Evolutionary conservation across 2,888 invertebrate genomes (phyloP).

Genomic region (Caenorhabditis virilis): DNA sequence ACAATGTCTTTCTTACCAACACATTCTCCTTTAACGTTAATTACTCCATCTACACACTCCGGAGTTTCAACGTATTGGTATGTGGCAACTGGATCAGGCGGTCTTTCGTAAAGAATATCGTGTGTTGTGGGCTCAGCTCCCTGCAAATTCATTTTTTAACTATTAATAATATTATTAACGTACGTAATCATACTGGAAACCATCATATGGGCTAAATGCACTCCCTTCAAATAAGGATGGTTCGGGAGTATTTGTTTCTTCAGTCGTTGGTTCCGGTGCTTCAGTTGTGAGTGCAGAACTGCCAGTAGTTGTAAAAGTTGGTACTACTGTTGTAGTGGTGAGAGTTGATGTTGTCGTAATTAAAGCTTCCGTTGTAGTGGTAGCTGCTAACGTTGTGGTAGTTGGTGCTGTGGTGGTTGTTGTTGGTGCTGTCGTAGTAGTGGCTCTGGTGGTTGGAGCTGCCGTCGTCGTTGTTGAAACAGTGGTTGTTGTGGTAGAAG

Average conservation of each 20-base stretch:
- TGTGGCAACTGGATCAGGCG: conserved; percentile 4
- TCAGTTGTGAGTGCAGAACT: too few relatives aligned
- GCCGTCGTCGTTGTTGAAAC: conserved; percentile 7
- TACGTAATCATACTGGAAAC: too few relatives aligned
- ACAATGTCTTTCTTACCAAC: conserved; percentile 6
- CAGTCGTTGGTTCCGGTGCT: background rate
- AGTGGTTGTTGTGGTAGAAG: conserved; percentile 14
- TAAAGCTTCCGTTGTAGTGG: conserved; percentile 1
- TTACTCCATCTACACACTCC: conserved; percentile 18
- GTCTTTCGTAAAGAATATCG: conserved; percentile 14
- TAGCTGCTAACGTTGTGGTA: too few relatives aligned
- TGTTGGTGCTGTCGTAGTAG: conserved; percentile 4
- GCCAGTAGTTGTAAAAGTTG: background rate
- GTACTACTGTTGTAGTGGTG: background rate
- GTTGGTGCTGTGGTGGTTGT: too few relatives aligned
- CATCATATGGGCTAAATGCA: too few relatives aligned
- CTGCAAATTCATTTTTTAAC: too few relatives aligned
- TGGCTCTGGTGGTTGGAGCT: conserved; percentile 7
- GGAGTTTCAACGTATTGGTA: conserved; percentile 9
- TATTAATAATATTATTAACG: too few relatives aligned
- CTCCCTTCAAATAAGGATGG: conserved; percentile 14
- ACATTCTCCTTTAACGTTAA: conserved; percentile 30
- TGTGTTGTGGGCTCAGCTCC: conserved; percentile 22
- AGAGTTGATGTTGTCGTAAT: conserved; percentile 1
- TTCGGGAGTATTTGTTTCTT: too few relatives aligned